phyloP scores from a whole-genome alignment of 1,140 invertebrate genomes.

The Ditylenchus dipsaci region DNA sequence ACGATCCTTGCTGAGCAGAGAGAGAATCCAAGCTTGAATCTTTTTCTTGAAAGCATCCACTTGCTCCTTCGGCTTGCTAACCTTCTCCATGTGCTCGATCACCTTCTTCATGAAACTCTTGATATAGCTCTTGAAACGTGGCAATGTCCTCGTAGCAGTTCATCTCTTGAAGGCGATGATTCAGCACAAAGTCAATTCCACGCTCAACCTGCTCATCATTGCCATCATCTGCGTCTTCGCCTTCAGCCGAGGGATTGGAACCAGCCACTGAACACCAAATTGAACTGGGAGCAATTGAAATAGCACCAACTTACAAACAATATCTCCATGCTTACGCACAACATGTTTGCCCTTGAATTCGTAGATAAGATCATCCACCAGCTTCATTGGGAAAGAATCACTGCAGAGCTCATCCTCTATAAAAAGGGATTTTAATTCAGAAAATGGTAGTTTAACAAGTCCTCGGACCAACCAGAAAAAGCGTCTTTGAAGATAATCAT shows the following conservation, averaged over 20 bases:
- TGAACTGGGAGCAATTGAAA: neutral
- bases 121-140: conserved; percentile 79
- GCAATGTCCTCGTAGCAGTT: conserved; percentile 65
- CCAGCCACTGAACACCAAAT: conserved; percentile 66
- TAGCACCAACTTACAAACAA: conserved; percentile 61
- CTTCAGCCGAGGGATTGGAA: conserved; percentile 80
- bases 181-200: conserved; percentile 86
- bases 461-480: conserved; percentile 72
- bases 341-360: conserved; percentile 86
- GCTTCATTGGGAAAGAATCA: conserved; percentile 86
- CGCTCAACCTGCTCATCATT: conserved; percentile 67
- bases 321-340: conserved; percentile 71
- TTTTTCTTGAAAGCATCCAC: conserved; percentile 93
- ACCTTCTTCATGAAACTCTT: conserved; percentile 90
- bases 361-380: conserved; percentile 83
- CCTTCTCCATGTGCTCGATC: conserved; percentile 64
- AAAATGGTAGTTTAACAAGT: neutral
- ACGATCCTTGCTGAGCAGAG: conserved; percentile 50
- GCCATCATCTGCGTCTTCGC: conserved; percentile 76
- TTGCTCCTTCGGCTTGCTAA: conserved; percentile 81
- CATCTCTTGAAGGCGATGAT: conserved; percentile 79
- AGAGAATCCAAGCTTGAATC: conserved; percentile 69
- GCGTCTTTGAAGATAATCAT: conserved; percentile 94
- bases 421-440: conserved; percentile 8
- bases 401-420: conserved; percentile 88